Conservation (phyloP, 2,888 invertebrate genomes). For the Alloscopus bannaensis region DNA sequence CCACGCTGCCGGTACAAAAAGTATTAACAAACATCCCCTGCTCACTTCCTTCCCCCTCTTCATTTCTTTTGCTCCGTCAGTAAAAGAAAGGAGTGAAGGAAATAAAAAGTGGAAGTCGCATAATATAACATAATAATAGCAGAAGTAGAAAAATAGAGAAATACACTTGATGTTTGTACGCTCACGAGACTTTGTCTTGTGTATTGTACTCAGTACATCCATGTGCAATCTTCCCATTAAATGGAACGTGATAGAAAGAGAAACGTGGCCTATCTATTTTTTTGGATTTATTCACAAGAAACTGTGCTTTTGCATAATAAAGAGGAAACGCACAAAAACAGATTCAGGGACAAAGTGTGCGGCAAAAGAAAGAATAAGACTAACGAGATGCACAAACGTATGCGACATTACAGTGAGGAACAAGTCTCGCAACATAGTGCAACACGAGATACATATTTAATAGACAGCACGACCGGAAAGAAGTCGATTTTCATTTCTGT, state of each 20-base stretch:
- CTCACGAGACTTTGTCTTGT: not conserved
- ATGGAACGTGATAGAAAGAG: no score
- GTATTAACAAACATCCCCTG: slow-evolving; percentile 39
- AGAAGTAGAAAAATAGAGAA: slow-evolving; percentile 3
- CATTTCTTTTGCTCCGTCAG: slow-evolving; percentile 16
- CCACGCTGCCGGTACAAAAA: no score
- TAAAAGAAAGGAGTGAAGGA: slow-evolving; percentile 7
- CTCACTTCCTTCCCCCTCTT: no score
- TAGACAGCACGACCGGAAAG: slow-evolving; percentile 23
- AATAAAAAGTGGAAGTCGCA: slow-evolving; percentile 42
- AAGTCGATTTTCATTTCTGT: slow-evolving; percentile 20
- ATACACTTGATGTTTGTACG: not conserved
- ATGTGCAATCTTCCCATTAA: no score
- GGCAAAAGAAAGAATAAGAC: slow-evolving; percentile 26
- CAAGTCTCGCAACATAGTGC: slow-evolving; percentile 7
- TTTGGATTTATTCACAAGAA: slow-evolving; percentile 25
- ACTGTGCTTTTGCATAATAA: slow-evolving; percentile 43
- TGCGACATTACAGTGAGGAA: slow-evolving; percentile 14
- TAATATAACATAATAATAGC: slow-evolving; percentile 32
- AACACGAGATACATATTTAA: slow-evolving; percentile 27
- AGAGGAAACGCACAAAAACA: slow-evolving; percentile 15
- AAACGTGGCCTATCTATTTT: slow-evolving; percentile 45
- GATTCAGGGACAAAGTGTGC: slow-evolving; percentile 21
- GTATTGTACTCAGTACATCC: not conserved
- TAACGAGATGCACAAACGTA: slow-evolving; percentile 34